A percentile compares a stretch with the other conserved stretches of the same genome.
phyloP scores from a whole-genome alignment of 1,140 invertebrate species.

The Gyrodactylus salaris region DNA sequence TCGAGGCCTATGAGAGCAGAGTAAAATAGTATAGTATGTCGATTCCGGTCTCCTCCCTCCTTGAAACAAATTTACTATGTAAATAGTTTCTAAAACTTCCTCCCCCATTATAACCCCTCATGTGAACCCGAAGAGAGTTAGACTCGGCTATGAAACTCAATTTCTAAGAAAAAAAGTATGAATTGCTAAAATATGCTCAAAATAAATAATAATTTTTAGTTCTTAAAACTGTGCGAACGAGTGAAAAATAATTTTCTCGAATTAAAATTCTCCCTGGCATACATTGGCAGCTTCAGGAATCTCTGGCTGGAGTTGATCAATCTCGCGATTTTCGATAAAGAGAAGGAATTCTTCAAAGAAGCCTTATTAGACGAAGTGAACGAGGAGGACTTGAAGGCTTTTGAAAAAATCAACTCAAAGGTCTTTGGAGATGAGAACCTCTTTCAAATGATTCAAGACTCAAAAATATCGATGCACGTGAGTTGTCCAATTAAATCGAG shows the following conservation, averaged over 20 bases:
- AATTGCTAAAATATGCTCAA: not conserved
- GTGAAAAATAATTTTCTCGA: not conserved
- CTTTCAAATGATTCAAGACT: not conserved
- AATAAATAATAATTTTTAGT: not conserved
- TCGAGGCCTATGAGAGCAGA: too few relatives aligned
- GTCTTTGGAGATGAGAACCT: not conserved
- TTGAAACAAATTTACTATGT: too few relatives aligned
- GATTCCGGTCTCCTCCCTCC: too few relatives aligned
- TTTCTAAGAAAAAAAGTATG: not conserved
- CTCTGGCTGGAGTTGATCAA: not conserved
- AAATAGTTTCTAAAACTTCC: too few relatives aligned
- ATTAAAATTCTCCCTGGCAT: not conserved
- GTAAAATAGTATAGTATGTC: too few relatives aligned
- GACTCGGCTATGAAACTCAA: not conserved
- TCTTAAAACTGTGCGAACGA: not conserved
- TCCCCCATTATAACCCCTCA: not conserved
- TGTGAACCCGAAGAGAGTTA: not conserved
- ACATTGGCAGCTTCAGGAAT: not conserved
- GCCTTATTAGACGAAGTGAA: too few relatives aligned
- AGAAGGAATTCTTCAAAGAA: not conserved
- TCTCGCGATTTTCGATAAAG: not conserved
- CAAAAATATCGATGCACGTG: too few relatives aligned
- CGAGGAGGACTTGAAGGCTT: not conserved
- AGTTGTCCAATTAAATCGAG: too few relatives aligned
- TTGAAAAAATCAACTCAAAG: not conserved